Evolutionary conservation across 1,140 invertebrate genomes (phyloP).

Genomic region (Acyrthosiphon pisum): DNA sequence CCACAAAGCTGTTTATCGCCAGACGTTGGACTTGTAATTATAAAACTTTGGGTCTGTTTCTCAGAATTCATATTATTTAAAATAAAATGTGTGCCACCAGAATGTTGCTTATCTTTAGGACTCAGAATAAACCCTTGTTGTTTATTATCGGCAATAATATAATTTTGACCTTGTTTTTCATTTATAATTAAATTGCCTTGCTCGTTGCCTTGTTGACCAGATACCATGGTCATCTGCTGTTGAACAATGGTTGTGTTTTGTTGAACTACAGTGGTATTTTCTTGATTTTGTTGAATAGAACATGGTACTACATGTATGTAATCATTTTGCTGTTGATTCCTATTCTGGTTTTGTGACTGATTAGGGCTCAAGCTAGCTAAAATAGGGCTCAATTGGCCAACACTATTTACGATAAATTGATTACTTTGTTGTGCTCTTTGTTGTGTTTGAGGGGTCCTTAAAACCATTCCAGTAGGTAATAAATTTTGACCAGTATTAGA

Average conservation of each 20-base stretch:
- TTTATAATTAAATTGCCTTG: constrained; percentile 58
- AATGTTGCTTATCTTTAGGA: constrained; percentile 59
- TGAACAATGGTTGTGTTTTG: constrained; percentile 76
- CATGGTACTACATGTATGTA: constrained; percentile 77
- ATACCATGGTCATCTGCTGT: constrained; percentile 74
- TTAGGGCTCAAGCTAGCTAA: constrained; percentile 77
- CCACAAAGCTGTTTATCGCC: constrained; percentile 59
- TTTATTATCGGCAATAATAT: constrained; percentile 61
- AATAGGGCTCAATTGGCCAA: constrained; percentile 79
- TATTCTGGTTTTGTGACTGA: constrained; percentile 60
- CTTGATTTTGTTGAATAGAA: constrained; percentile 68
- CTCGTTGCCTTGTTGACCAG: constrained; percentile 69
- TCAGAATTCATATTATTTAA: constrained; percentile 59
- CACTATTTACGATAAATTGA: constrained; percentile 76
- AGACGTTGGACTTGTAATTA: constrained; percentile 59
- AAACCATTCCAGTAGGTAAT: constrained; percentile 76
- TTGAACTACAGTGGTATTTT: constrained; percentile 66
- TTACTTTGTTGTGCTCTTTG: constrained; percentile 69
- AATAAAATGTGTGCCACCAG: constrained; percentile 59
- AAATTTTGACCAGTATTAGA: constrained; percentile 73
- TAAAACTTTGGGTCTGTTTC: constrained; percentile 59
- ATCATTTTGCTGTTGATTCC: constrained; percentile 49
- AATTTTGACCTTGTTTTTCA: constrained; percentile 60
- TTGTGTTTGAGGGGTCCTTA: constrained; percentile 69
- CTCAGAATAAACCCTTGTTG: constrained; percentile 61